Conservation (phyloP, 2,797 vertebrate genomes). For the Lagocephalus sceleratus region DNA sequence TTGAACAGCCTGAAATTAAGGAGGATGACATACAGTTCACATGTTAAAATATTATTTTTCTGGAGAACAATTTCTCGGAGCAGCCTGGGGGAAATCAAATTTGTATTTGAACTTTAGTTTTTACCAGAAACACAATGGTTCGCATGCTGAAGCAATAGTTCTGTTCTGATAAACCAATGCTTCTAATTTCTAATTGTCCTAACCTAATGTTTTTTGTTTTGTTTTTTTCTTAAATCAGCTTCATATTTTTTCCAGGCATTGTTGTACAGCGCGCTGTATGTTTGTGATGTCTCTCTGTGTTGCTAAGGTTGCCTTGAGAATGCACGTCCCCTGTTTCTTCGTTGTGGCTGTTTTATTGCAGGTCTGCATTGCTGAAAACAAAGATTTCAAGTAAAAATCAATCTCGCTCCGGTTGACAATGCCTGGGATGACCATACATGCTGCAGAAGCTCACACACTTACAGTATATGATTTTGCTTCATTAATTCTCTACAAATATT, state of each 20-base stretch:
- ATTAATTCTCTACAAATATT: too few relatives aligned
- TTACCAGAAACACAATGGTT: constrained; percentile 8
- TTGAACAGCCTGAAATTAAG: constrained; percentile 57
- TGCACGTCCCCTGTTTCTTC: constrained; percentile 37
- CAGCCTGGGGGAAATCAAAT: constrained; percentile 7
- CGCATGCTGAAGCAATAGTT: too few relatives aligned
- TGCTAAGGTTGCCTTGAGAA: constrained; percentile 23
- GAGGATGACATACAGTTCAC: constrained; percentile 48
- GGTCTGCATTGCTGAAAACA: constrained; percentile 44
- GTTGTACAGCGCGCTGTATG: too few relatives aligned
- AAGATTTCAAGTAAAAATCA: too few relatives aligned
- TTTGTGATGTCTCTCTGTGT: constrained; percentile 20
- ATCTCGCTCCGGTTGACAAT: constrained; percentile 27
- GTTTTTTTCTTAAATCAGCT: too few relatives aligned
- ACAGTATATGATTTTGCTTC: too few relatives aligned
- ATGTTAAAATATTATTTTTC: constrained; percentile 76
- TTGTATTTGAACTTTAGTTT: constrained; percentile 1
- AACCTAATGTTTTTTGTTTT: too few relatives aligned
- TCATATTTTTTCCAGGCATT: too few relatives aligned
- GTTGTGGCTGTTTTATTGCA: constrained; percentile 65
- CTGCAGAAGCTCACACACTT: too few relatives aligned
- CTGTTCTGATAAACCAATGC: too few relatives aligned
- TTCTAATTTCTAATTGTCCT: too few relatives aligned
- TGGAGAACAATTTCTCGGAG: constrained; percentile 63
- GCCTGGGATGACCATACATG: background rate